Conservation (phyloP, 2,113 vertebrate species). For the Brienomyrus longianalis region DNA sequence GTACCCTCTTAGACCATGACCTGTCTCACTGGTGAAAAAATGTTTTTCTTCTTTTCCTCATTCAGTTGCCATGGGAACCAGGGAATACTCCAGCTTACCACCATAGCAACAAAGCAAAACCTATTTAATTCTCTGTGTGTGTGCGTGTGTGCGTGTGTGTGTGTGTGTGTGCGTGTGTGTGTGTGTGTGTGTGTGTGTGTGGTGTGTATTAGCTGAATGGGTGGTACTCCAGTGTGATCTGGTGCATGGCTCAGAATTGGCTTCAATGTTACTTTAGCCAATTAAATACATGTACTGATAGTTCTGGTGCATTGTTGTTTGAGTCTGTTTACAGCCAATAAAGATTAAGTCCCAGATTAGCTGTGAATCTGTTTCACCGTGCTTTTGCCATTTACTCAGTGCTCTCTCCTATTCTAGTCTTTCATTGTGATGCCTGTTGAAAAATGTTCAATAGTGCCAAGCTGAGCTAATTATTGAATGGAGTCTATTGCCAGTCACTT, state of each 20-base stretch:
- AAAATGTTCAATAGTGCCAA: background rate
- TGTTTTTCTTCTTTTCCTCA: background rate
- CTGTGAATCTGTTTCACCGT: background rate
- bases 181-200: background rate
- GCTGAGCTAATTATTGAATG: background rate
- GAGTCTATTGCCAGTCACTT: background rate
- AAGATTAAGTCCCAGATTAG: background rate
- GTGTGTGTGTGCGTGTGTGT: background rate
- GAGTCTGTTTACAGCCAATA: background rate
- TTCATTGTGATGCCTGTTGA: background rate
- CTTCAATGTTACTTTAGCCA: background rate
- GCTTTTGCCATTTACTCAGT: background rate
- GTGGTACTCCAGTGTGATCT: background rate
- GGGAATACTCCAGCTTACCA: slow-evolving; percentile 5
- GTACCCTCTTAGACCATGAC: background rate
- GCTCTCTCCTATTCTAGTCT: background rate
- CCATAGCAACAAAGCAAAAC: slow-evolving; percentile 2
- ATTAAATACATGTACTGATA: background rate
- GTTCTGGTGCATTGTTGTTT: background rate
- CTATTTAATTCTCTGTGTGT: background rate
- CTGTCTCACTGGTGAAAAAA: background rate
- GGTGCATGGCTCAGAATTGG: background rate
- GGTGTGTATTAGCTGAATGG: background rate
- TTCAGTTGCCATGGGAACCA: slow-evolving; percentile 3
- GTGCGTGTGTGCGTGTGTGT: background rate